A percentile compares a stretch with the other conserved stretches of the same genome.
Evolutionary conservation across 2,797 vertebrate species (phyloP).

Genomic region (Tauraco hartlaubi): DNA sequence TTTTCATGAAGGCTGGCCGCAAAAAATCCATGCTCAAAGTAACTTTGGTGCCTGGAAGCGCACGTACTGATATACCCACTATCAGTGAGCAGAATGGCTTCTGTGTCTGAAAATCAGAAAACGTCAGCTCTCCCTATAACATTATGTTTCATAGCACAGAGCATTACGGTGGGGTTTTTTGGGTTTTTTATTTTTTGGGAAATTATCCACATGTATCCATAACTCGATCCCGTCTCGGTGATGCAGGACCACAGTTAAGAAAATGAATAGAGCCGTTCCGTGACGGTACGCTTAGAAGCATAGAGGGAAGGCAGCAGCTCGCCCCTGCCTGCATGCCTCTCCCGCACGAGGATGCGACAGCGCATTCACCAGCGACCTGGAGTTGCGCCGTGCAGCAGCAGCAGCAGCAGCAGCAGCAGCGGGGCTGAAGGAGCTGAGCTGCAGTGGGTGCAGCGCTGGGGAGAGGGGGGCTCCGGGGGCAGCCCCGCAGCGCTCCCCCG

Average conservation of each 20-base stretch:
- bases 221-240: slow-evolving; percentile 42
- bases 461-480: not conserved
- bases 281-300: not conserved
- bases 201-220: slow-evolving; percentile 15
- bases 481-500: not conserved
- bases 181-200: too few species aligned
- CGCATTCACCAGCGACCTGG: not conserved
- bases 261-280: slow-evolving; percentile 34
- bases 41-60: slow-evolving; percentile 9
- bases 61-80: not conserved
- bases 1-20: slow-evolving; percentile 9
- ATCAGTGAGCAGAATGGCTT: not conserved
- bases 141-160: not conserved
- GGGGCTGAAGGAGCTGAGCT: not conserved
- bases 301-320: not conserved
- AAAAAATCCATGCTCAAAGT: slow-evolving; percentile 4
- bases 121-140: not conserved
- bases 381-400: not conserved
- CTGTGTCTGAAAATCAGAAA: not conserved
- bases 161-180: not conserved
- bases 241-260: not conserved
- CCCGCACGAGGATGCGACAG: not conserved
- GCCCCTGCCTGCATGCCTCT: not conserved
- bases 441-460: not conserved
- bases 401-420: not conserved